A percentile compares a stretch with the other conserved stretches of the same genome.
phyloP scores from a whole-genome alignment of 2,797 vertebrate genomes.

The Micropoecilia bifurca region DNA sequence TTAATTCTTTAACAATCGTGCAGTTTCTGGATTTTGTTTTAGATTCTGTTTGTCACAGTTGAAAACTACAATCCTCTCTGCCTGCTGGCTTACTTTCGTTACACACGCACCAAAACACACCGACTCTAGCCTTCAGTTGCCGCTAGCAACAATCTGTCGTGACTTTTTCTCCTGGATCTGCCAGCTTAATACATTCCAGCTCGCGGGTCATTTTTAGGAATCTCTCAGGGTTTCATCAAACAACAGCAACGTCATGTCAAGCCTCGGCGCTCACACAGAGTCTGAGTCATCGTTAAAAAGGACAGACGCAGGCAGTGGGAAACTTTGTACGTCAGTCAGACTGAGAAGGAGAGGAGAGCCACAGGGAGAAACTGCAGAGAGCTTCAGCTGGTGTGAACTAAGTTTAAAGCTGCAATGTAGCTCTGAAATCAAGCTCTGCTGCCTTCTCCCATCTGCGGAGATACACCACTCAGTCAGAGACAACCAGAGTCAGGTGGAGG shows the following conservation, averaged over 20 bases:
- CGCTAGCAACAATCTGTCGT: constrained; percentile 70
- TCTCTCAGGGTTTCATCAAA: constrained; percentile 69
- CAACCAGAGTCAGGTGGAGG: no score
- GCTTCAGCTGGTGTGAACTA: constrained; percentile 28
- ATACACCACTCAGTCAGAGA: no score
- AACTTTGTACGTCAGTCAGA: constrained; percentile 59
- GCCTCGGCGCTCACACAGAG: constrained; percentile 65
- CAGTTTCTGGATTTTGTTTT: neutral
- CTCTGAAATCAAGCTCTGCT: no score
- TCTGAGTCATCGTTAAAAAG: constrained; percentile 61
- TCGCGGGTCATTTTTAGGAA: constrained; percentile 71
- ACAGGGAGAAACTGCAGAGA: constrained; percentile 32
- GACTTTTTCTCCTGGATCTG: constrained; percentile 58
- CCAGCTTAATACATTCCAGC: constrained; percentile 40
- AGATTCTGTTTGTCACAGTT: neutral
- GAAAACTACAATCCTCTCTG: neutral
- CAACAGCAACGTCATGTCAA: constrained; percentile 73
- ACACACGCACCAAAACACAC: constrained; percentile 14
- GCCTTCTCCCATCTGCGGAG: no score
- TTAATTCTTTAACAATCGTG: neutral
- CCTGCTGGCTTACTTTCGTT: constrained; percentile 1
- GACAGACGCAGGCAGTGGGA: constrained; percentile 61
- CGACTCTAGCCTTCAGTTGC: constrained; percentile 54
- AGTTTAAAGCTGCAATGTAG: no score
- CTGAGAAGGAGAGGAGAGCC: constrained; percentile 29